Evolutionary conservation across 2,888 invertebrate genomes (phyloP).

Genomic region (Tortrix viridana): DNA sequence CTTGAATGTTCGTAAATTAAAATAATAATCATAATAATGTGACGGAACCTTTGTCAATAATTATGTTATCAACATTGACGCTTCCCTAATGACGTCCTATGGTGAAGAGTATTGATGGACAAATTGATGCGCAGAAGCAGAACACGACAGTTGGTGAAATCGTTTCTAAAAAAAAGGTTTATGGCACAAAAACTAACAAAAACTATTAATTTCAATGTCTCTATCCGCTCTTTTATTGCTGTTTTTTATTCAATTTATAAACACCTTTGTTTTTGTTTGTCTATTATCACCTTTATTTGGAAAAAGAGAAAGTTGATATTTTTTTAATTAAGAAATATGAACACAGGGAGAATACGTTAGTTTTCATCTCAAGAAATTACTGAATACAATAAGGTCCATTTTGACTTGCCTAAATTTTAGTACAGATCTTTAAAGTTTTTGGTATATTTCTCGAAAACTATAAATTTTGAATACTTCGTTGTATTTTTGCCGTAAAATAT

Average conservation of each 20-base stretch:
- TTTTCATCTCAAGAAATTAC: too few species aligned
- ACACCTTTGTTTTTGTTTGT: slow-evolving; percentile 15
- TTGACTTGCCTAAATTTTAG: too few species aligned
- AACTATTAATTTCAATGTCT: slow-evolving; percentile 25
- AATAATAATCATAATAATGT: background rate
- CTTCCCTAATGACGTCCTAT: slow-evolving; percentile 15
- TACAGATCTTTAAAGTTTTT: too few species aligned
- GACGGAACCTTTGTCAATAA: slow-evolving; percentile 1
- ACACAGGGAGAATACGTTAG: too few species aligned
- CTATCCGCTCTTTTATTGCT: background rate
- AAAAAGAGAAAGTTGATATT: background rate
- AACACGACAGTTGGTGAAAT: slow-evolving; percentile 35
- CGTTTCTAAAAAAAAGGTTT: slow-evolving; percentile 29
- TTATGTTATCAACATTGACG: background rate
- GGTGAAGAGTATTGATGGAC: slow-evolving; percentile 26
- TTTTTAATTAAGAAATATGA: too few species aligned
- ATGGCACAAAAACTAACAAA: slow-evolving; percentile 25
- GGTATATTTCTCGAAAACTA: too few species aligned
- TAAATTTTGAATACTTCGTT: too few species aligned
- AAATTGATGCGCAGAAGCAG: slow-evolving; percentile 25
- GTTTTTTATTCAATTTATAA: slow-evolving; percentile 15
- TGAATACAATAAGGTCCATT: too few species aligned
- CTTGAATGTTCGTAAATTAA: too few species aligned
- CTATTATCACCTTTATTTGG: background rate
- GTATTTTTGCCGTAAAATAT: too few species aligned